Base-by-base conservation (phyloP, 92 coral and sea anemone species). In the Plumapathes pennacea region DNA sequence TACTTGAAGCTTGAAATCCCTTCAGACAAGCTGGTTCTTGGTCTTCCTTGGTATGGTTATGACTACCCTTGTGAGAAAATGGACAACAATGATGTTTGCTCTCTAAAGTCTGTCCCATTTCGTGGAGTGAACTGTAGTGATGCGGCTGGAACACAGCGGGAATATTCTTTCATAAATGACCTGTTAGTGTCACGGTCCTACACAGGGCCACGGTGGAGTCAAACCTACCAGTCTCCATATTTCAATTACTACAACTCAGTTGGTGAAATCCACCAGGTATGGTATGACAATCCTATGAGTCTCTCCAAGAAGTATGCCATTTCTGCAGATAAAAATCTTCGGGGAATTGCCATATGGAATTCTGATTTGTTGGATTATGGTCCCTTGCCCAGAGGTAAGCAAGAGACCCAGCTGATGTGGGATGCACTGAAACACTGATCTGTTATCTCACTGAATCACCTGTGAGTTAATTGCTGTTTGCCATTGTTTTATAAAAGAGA, bases 1-100 rank as follows among this genome's bases (percentile, higher is more conserved):
- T 91, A 91, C 71, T 34, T 71, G 25, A 54, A 75, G 27, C 82
- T 88, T 2, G 76, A 74, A 42, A 91, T 91, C 71, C 50, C 67
- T 22, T 49, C 82, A 4, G 80, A 72, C 46, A 91, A 91, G 42
- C 77, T 91, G 12, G 96, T 91, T 6, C 97, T 91, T 39, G 97
- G 97, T 9, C 71, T 91, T 23, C 97, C 97, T 2, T 88, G 97
- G 97, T 91, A 91, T 38, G 97, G 97, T 11, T 91, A 91, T 32
- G 97, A 91, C 57, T 91, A 91, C 76, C 72, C 70, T 13, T 91
- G 97, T 25, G 29, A 42, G 25, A 65, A 65, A 1, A 47, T 85
- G 3, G 64, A 59, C 47, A 66, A 65, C 2, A 60, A 55, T 3
- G 77, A 67, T 55, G 62, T 71, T 14, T 91, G 97, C 80, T 70